phyloP scores from a whole-genome alignment of 2,113 vertebrate genomes.

The Neotoma lepida region DNA sequence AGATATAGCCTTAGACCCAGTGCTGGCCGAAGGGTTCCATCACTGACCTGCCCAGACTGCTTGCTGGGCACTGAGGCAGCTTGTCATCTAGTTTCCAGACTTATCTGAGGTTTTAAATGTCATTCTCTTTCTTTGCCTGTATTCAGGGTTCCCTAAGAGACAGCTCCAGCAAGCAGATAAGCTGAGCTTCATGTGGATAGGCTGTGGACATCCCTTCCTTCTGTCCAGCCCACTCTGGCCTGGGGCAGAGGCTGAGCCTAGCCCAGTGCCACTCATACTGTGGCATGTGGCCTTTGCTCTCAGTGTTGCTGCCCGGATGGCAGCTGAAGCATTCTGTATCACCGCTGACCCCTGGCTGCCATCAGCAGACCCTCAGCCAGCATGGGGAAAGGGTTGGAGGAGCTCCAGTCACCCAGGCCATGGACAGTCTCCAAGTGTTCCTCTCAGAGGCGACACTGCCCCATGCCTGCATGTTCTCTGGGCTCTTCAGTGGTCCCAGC shows the following conservation, averaged over 20 bases:
- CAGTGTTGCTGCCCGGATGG: neutral
- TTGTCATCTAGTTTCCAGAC: neutral
- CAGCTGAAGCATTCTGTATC: neutral
- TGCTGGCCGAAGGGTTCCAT: accelerated
- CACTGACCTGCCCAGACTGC: neutral
- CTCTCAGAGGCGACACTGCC: neutral
- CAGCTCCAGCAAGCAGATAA: neutral
- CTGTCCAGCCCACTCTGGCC: neutral
- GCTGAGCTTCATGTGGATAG: neutral
- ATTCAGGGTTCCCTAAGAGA: no score
- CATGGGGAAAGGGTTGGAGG: neutral
- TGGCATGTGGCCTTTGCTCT: neutral
- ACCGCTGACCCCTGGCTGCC: neutral
- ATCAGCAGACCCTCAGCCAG: neutral
- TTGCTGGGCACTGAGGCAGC: neutral
- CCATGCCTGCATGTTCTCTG: neutral
- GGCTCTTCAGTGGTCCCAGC: neutral
- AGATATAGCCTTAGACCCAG: accelerated
- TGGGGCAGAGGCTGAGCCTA: neutral
- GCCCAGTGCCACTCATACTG: neutral
- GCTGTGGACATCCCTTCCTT: neutral
- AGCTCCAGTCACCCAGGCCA: accelerated
- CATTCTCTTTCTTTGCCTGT: no score
- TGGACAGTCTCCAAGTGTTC: neutral
- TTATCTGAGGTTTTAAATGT: neutral